Conservation (phyloP, 2,888 invertebrate species). For the Augochlorella aurata region DNA sequence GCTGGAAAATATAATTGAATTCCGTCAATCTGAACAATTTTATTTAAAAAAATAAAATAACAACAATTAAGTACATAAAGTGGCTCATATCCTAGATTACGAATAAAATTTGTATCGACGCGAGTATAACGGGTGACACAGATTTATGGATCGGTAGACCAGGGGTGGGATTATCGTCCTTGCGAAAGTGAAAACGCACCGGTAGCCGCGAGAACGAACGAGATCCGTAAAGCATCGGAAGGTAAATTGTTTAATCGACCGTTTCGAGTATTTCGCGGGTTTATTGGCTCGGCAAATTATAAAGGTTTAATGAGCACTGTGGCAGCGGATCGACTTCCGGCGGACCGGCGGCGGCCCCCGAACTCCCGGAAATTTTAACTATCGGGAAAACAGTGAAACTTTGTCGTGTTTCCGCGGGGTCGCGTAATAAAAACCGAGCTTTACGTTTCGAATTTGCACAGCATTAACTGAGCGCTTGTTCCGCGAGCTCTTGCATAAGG, state of each 20-base stretch:
- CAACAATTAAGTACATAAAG: too few relatives aligned
- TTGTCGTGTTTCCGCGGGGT: constrained; percentile 30
- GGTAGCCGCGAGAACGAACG: not conserved
- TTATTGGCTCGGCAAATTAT: constrained; percentile 46
- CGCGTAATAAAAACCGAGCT: constrained; percentile 48
- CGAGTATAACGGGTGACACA: too few relatives aligned
- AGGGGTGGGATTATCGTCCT: too few relatives aligned
- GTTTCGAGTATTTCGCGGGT: constrained; percentile 20
- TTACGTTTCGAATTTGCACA: constrained; percentile 50
- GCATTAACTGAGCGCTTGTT: constrained; percentile 42
- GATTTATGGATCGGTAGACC: too few relatives aligned
- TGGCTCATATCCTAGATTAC: too few relatives aligned
- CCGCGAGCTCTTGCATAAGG: constrained; percentile 29
- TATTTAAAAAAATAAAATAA: too few relatives aligned
- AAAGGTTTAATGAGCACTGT: constrained; percentile 49
- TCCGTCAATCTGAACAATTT: too few relatives aligned
- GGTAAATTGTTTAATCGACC: constrained; percentile 32
- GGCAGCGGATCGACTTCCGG: constrained; percentile 27
- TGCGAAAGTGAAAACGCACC: too few relatives aligned
- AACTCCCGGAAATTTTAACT: constrained; percentile 46
- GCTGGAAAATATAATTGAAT: too few relatives aligned
- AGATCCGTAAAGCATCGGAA: constrained; percentile 1
- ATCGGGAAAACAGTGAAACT: constrained; percentile 55
- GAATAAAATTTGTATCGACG: too few relatives aligned
- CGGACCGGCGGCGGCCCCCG: not conserved